Evolutionary conservation across 2,113 vertebrate genomes (phyloP), one percentile per base, ranked within the genome.

Genomic region (Stercorarius parasiticus): DNA sequence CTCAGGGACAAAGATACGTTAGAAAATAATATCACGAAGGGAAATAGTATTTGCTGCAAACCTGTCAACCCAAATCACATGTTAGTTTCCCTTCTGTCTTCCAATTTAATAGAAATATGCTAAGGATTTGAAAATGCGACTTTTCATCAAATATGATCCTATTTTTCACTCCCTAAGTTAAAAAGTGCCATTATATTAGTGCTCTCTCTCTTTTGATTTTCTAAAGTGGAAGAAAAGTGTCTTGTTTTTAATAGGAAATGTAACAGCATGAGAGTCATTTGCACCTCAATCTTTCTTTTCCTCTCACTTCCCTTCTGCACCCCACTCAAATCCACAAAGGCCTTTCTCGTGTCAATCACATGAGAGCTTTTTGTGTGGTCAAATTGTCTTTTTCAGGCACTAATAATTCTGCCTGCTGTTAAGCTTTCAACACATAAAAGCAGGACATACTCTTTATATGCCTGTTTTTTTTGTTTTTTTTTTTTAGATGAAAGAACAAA

Each of bases 61-160:
- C 38, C 83, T 91, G 89, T 90, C 86, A 90, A 70, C 53, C n/a
- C 56, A 90, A 86, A 89, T 95, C 86, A 95, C 84, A 55, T 43
- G 42, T 93, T 96, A 82, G 77, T 50, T 82, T 95, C 53, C 30
- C n/a, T 80, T 64, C 71, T 83, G 66, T 15, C 26, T 86, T 82
- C 65, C 62, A 91, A 77, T 89, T 76, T 73, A 80, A 45, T 47
- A 74, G 50, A 94, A 93, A 70, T 83, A 84, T 52, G 65, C 26
- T 93, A 82, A 87, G 18, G 71, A 82, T 89, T 87, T 70, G 43
- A 82, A 96, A 95, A 94, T 70, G 62, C 21, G 29, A 78, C 29
- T 93, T 93, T 94, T 91, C 78, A 85, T 88, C 38, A 93, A 90
- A 82, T 82, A 38, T 21, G 42, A 66, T 73, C 38, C 27, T 74